Evolutionary conservation across 1,140 invertebrate species (phyloP).

Genomic region (Sinonovacula constricta): DNA sequence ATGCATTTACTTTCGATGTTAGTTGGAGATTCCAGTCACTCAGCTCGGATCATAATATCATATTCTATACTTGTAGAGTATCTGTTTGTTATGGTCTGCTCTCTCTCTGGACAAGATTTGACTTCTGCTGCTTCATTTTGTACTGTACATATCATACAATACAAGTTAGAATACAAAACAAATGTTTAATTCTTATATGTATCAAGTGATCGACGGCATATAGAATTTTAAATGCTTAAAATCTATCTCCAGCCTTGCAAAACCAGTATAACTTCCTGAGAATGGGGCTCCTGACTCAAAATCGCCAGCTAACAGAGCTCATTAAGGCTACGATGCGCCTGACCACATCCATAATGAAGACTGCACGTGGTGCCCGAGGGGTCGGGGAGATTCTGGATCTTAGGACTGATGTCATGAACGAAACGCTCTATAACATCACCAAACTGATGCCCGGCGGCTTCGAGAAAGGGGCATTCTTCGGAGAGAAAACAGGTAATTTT

Average conservation of each 20-base stretch:
- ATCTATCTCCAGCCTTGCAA: conserved; percentile 45
- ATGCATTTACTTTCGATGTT: no score
- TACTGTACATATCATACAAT: no score
- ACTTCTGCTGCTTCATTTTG: no score
- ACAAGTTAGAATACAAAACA: no score
- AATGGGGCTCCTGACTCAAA: conserved; percentile 46
- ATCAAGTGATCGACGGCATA: no score
- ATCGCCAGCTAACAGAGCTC: conserved; percentile 38
- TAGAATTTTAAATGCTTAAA: no score
- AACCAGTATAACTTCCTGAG: conserved; percentile 50
- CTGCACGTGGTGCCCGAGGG: conserved; percentile 36
- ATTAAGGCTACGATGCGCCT: conserved; percentile 37
- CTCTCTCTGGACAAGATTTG: no score
- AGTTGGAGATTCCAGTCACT: no score
- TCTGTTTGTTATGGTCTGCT: no score
- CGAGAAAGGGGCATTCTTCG: conserved; percentile 45
- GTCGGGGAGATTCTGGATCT: conserved; percentile 40
- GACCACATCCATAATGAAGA: conserved; percentile 48
- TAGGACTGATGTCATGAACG: conserved; percentile 43
- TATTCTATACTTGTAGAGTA: no score
- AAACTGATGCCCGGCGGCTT: conserved; percentile 51
- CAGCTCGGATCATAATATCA: no score
- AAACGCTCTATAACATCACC: conserved; percentile 48
- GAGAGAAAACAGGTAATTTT: conserved; percentile 51
- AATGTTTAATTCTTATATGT: no score